Conservation (phyloP, 2,888 invertebrate genomes). For the Campoletis raptor region DNA sequence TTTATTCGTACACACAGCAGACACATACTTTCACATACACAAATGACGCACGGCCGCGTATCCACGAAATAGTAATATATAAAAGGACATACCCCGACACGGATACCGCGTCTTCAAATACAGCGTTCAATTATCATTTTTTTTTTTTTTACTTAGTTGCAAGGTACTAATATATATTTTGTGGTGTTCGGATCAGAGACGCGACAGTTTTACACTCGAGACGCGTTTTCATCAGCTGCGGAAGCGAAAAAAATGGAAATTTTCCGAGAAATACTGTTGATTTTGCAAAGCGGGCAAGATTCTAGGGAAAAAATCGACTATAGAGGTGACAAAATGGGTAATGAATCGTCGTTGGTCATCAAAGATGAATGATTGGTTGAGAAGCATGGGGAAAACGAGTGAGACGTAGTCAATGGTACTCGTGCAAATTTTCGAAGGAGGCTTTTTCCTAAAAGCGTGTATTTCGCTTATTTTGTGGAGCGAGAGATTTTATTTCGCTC, state of each 20-base stretch:
- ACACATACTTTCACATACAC: neutral
- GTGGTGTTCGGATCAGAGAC: conserved; percentile 1
- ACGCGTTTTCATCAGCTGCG: neutral
- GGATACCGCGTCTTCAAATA: conserved; percentile 23
- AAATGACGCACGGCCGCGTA: neutral
- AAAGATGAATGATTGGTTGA: neutral
- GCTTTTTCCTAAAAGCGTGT: neutral
- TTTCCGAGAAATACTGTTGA: neutral
- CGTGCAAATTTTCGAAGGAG: conserved; percentile 69
- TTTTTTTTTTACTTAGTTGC: neutral
- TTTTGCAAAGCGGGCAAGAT: neutral
- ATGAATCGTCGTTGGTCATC: conserved; percentile 12
- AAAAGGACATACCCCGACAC: conserved; percentile 20
- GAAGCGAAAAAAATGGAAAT: neutral
- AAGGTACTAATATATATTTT: neutral
- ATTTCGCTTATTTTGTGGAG: neutral
- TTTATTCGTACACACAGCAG: neutral
- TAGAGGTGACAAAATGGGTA: neutral
- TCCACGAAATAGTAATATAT: conserved; percentile 14
- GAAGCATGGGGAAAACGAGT: conserved; percentile 22
- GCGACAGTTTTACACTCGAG: neutral
- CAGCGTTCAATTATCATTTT: conserved; percentile 1
- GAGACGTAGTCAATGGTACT: conserved; percentile 80
- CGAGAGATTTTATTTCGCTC: neutral
- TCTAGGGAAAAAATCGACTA: neutral